Evolutionary conservation across 2,113 vertebrate species (phyloP), one percentile per base, ranked within the genome.

Genomic region (Hydrolagus affinis): DNA sequence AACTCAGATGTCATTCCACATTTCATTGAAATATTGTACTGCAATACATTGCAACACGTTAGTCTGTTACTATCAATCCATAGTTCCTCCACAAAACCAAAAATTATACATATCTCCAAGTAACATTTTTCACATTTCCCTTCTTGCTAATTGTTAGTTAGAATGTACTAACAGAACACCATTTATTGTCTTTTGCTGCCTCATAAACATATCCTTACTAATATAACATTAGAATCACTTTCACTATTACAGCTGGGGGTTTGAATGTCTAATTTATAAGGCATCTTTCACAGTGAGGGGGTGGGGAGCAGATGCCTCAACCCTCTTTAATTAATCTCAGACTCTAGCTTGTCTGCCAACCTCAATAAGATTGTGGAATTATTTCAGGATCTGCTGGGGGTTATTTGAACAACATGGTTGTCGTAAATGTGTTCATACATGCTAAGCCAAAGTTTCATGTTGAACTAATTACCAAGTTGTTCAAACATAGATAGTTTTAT

Each of bases 401-500:
- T 44, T 44, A 44, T 44, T 44, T 44, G 44, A 44, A 44, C 12
- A 30, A 11, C 56, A 8, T 75, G 17, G 19, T 30, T 75, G 32
- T 21, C 21, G 19, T 19, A 75, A 21, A 44, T 44, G 44, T n/a
- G 44, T 57, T 75, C 56, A 32, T 8, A 75, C 44, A 56, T 21
- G 32, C 73, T 21, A 19, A 75, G 32, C 11, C 4, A 9, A 56
- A 75, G 6, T 72, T 10, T 44, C 19, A 15, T 44, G 8, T 75
- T 60, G 56, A 11, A 78, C 14, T 60, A 21, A 44, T 75, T 44
- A 19, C 44, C 11, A 3, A 14, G 9, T n/a, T 60, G 75, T 14
- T 75, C 32, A 75, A 75, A 75, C 56, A 75, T 56, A 75, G 21
- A 75, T 44, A 75, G 32, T 4, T 56, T 56, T 75, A 75, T 56